Evolutionary conservation across 2,888 invertebrate genomes (phyloP), one percentile per base, ranked within the genome.

Genomic region (Dendrolimus pini): DNA sequence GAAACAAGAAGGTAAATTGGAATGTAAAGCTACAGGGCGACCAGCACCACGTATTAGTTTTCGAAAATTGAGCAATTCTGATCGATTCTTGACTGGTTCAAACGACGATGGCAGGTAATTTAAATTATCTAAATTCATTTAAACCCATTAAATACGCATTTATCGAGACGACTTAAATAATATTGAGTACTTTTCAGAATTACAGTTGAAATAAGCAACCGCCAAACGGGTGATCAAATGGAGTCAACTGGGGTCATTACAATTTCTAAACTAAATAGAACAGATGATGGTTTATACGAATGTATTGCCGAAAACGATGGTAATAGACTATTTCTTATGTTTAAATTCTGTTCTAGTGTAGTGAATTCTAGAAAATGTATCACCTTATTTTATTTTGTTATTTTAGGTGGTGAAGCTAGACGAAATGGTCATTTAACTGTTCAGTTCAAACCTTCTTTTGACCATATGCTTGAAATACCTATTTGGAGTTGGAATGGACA

Each of bases 261-360:
- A 52, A 95, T 98, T 67, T 78, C 91, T 0, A 92, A 93, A 56
- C 74, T 95, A 12, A 91, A 92, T 57, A 92, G 95, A 61, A 91
- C 92, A 2, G 96, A 98, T 80, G 98, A 98, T 80, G 98, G 97
- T 0, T 90, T 98, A 9, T 98, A 98, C 78, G 96, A 95, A 75
- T 98, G 98, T 77, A 92, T 96, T 56, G 97, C 97, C 7, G 92
- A 93, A 70, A 97, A 97, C 74, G 93, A 93, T 73, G 96, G 89
- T 89, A 78, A 47, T 10, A n/a, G 6, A 10, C 47, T 10, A 12
- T 47, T 9, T 47, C 2, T 47, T 47, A 12, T 47, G 6, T 47
- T 30, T 30, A 30, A 3, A 30, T 6, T 30, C 0, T 30, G 6
- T 30, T 30, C 30, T 30, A 30, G 6, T 30, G 30, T 30, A 30